Percentiles rank a stretch among this genome's conserved stretches.
phyloP scores from a whole-genome alignment of 2,113 vertebrate genomes.

The Nansenia antarctica region DNA sequence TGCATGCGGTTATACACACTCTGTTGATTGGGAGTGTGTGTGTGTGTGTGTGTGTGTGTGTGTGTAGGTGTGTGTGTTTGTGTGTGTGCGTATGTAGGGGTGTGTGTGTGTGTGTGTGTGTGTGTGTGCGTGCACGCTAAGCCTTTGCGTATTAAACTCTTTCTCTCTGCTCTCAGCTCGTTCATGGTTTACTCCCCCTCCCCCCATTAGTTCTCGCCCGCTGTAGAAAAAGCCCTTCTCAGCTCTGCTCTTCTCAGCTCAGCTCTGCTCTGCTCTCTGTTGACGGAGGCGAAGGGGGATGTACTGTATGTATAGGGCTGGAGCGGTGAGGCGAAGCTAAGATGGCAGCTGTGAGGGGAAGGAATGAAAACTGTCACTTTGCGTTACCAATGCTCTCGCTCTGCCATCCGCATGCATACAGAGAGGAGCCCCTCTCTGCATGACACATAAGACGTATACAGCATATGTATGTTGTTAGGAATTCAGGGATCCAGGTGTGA shows the following conservation, averaged over 20 bases:
- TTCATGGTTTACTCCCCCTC: neutral
- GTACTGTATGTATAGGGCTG: conserved; percentile 5
- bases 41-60: too few species aligned
- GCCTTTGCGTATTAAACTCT: neutral
- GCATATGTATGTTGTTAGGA: too few species aligned
- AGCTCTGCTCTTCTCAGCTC: conserved; percentile 5
- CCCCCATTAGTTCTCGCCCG: too few species aligned
- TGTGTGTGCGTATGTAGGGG: neutral
- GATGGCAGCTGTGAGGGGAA: conserved; percentile 63
- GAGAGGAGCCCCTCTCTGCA: neutral
- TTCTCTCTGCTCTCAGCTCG: neutral
- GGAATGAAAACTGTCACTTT: conserved; percentile 72
- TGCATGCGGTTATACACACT: neutral
- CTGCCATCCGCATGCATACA: neutral
- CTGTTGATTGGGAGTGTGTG: conserved; percentile 10
- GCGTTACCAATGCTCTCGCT: conserved; percentile 59
- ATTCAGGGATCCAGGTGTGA: too few species aligned
- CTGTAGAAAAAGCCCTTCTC: too few species aligned
- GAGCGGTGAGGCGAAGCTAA: conserved; percentile 62
- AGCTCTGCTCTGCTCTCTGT: conserved; percentile 27
- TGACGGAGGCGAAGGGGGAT: conserved; percentile 22
- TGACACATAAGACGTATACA: too few species aligned
- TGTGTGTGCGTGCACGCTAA: neutral
- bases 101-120: neutral
- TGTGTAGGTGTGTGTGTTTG: neutral